Evolutionary conservation across 2,797 vertebrate genomes (phyloP).

Genomic region (Enteromius mattozi): DNA sequence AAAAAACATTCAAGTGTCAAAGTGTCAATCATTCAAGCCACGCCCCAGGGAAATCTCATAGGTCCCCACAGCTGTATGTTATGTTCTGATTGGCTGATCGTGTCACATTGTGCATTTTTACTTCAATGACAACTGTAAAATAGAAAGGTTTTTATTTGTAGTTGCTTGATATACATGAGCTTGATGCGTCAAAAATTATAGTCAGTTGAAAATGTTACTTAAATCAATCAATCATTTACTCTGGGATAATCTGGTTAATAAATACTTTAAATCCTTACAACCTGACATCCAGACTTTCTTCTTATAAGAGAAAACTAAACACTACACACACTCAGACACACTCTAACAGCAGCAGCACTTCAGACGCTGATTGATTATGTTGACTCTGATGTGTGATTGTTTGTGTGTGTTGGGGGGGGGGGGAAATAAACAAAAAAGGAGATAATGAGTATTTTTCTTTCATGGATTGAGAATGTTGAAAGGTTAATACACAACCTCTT

Average conservation of each 20-base stretch:
- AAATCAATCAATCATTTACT: not conserved
- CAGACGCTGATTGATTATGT: conserved; percentile 40
- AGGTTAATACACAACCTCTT: conserved; percentile 45
- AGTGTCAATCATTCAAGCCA: not conserved
- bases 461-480: conserved; percentile 65
- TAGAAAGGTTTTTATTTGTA: not conserved
- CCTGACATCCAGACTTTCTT: not conserved
- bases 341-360: conserved; percentile 7
- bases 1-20: not conserved
- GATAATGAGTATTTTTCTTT: conserved; percentile 71
- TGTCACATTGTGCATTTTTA: not conserved
- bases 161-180: not conserved
- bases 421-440: conserved; percentile 65
- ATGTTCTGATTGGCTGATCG: not conserved
- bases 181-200: not conserved
- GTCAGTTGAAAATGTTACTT: not conserved
- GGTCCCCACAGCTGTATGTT: not conserved
- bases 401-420: too few species aligned
- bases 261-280: not conserved
- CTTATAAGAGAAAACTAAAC: conserved; percentile 1
- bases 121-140: not conserved
- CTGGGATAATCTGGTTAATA: not conserved
- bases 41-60: not conserved
- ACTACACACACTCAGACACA: not conserved
- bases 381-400: conserved; percentile 19